Base-by-base conservation (phyloP, 2,888 invertebrate species). In the Ormyrus rosae region DNA sequence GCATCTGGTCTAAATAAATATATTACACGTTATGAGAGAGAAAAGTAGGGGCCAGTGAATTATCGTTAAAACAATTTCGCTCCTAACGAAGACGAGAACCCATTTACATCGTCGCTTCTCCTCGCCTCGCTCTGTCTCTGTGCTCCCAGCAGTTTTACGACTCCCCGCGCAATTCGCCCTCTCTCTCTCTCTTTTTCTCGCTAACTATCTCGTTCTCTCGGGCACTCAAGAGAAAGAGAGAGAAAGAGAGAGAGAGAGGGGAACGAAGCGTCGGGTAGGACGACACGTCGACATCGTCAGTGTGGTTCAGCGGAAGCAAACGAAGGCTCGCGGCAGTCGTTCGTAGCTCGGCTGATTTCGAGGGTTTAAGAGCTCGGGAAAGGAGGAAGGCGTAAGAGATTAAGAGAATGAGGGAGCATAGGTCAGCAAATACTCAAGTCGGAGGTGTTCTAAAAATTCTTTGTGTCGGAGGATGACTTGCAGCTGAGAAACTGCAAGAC, bases 11-110 rank as follows among this genome's bases (percentile, higher is more conserved):
- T 70, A 70, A 81, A 81, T 81, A 81, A 78, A 78, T 70, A 70
- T 71, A 65, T 81, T 78, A 78, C 78, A 69, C n/a, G 51, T 71
- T 61, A 56, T 72, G 71, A 68, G 73, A 63, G 48, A 45, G 56
- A 56, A 70, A 34, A 65, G 74, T 73, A 74, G 34, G 55, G 56
- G 82, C 74, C 82, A 83, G 82, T 86, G 83, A 85, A 86, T 88
- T 86, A 86, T 86, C 86, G 84, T 87, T 86, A 86, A 86, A 85
- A 86, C 85, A 86, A 86, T 86, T 87, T 85, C 83, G 61, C 70
- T 75, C 82, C 82, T 85, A 85, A 86, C 84, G 85, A 86, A 85
- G 85, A 87, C 86, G 84, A 85, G 80, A 83, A 80, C 82, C 82
- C 84, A 85, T 86, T 86, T 86, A 82, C 83, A 85, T 85, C 79